phyloP scores from a whole-genome alignment of 1,140 invertebrate species.

The Neotoxoptera formosana region DNA sequence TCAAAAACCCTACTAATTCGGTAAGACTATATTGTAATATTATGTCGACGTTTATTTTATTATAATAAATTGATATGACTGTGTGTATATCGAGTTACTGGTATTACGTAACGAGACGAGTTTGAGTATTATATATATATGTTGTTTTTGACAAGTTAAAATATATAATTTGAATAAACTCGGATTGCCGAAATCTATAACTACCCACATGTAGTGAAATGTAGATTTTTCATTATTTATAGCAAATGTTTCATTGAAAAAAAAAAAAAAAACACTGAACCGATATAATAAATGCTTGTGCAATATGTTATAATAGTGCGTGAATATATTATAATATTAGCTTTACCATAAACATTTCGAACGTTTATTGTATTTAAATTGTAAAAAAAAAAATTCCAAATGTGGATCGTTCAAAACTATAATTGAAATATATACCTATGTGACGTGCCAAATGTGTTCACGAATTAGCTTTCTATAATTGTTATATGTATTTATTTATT shows the following conservation, averaged over 20 bases:
- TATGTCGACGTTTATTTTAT: not conserved
- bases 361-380: not conserved
- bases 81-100: not conserved
- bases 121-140: no score
- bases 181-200: not conserved
- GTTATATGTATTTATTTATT: no score
- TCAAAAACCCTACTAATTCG: constrained; percentile 6
- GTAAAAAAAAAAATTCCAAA: not conserved
- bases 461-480: not conserved
- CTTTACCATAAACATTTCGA: not conserved
- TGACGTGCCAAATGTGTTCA: not conserved
- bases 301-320: not conserved
- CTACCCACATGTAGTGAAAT: not conserved
- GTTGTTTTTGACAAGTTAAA: constrained; percentile 3
- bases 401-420: no score
- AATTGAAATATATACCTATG: not conserved
- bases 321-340: not conserved
- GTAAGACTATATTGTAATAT: not conserved
- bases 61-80: not conserved
- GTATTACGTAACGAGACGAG: not conserved
- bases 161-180: not conserved
- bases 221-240: not conserved
- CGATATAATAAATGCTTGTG: not conserved
- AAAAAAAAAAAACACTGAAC: not conserved
- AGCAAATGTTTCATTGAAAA: not conserved